These are phyloP conservation scores for Pagrus major DNA, from an alignment of 2,113 vertebrate genomes.

Conservation along the genomic window DNA sequence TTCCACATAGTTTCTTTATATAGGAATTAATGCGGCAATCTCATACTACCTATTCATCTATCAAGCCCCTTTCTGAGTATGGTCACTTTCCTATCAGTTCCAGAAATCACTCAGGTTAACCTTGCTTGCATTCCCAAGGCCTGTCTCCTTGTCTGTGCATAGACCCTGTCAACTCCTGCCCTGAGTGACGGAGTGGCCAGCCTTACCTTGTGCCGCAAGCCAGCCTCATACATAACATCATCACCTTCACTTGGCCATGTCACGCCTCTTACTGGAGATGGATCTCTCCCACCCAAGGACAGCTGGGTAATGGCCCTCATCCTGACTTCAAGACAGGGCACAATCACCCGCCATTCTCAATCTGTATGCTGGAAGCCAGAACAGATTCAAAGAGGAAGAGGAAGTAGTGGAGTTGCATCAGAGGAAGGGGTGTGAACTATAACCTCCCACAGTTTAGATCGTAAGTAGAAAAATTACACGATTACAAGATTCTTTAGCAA, in stretches of 20 bases:
- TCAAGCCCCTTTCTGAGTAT: constrained; percentile 12
- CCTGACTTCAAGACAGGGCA: constrained; percentile 54
- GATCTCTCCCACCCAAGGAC: constrained; percentile 81
- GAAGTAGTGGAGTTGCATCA: constrained; percentile 18
- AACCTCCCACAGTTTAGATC: neutral
- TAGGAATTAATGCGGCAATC: neutral
- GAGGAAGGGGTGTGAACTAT: neutral
- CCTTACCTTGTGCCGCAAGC: constrained; percentile 79
- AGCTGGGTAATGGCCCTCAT: constrained; percentile 74
- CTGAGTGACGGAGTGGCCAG: constrained; percentile 69
- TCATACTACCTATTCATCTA: constrained; percentile 16
- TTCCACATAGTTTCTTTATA: constrained; percentile 13
- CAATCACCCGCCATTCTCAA: constrained; percentile 61
- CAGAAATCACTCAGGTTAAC: constrained; percentile 66
- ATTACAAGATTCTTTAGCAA: too few species aligned
- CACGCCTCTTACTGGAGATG: constrained; percentile 73
- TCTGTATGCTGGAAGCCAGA: constrained; percentile 34
- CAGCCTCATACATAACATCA: constrained; percentile 81
- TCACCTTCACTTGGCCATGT: constrained; percentile 81
- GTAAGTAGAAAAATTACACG: neutral
- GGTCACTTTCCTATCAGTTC: constrained; percentile 49
- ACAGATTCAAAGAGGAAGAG: constrained; percentile 26
- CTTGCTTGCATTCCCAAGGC: constrained; percentile 70
- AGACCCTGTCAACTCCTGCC: constrained; percentile 56
- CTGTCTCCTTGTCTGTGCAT: constrained; percentile 42